A percentile compares a stretch with the other conserved stretches of the same genome.
These are phyloP conservation scores for Eristalis intricaria DNA, from an alignment of 2,888 invertebrate genomes.

Conservation along the genomic window DNA sequence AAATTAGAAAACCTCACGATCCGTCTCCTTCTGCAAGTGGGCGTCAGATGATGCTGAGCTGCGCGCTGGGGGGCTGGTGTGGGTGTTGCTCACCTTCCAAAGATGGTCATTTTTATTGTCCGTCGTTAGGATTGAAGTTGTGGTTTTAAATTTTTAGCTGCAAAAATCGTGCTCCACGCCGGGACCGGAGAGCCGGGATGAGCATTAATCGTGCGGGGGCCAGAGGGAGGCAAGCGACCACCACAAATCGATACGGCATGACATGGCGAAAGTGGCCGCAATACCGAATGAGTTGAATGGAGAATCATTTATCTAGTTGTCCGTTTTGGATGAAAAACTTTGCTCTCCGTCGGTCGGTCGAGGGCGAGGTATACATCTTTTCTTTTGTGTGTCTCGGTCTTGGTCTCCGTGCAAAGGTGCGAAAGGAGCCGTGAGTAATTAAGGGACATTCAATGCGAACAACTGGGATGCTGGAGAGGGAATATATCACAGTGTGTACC, in stretches of 20 bases:
- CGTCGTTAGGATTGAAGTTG: slow-evolving; percentile 59
- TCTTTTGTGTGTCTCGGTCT: slow-evolving; percentile 13
- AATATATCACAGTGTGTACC: slow-evolving; percentile 49
- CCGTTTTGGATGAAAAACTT: slow-evolving; percentile 22
- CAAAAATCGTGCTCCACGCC: slow-evolving; percentile 21
- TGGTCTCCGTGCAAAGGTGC: slow-evolving; percentile 49
- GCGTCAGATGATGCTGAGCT: neutral
- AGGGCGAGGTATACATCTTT: slow-evolving; percentile 7
- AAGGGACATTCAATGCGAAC: slow-evolving; percentile 58
- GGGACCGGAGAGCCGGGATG: neutral
- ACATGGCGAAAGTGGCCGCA: slow-evolving; percentile 60
- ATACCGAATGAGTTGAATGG: slow-evolving; percentile 56
- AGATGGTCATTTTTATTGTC: slow-evolving; percentile 64
- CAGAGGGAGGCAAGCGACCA: neutral
- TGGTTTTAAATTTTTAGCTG: slow-evolving; percentile 62
- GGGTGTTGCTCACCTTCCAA: slow-evolving; percentile 1
- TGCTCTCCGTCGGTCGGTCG: neutral
- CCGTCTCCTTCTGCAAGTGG: slow-evolving; percentile 18
- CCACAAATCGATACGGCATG: slow-evolving; percentile 56
- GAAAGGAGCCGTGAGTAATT: slow-evolving; percentile 64
- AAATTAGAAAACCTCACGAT: slow-evolving; percentile 65
- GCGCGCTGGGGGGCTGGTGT: neutral
- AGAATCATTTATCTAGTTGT: slow-evolving; percentile 41
- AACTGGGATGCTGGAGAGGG: slow-evolving; percentile 7
- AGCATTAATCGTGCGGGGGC: slow-evolving; percentile 50